Evolutionary conservation across 2,888 invertebrate species (phyloP).

Genomic region (Xestia ashworthii): DNA sequence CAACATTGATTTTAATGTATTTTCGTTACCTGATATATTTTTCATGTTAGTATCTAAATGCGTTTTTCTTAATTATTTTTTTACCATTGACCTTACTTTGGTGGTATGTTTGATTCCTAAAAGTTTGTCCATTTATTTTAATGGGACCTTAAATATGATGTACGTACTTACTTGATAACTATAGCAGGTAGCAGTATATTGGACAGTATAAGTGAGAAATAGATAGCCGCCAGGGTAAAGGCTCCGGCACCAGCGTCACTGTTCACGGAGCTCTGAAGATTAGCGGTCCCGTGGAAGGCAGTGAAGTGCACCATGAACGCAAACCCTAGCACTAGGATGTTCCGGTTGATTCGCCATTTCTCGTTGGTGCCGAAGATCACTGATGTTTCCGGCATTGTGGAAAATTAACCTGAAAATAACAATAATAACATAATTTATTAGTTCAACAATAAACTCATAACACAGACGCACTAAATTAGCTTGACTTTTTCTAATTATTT

Average conservation of each 20-base stretch:
- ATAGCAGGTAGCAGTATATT: conserved; percentile 97
- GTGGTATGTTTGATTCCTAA: too few species aligned
- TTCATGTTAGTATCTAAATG: too few species aligned
- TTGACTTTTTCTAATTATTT: neutral
- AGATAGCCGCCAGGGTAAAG: conserved; percentile 95
- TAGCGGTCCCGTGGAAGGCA: conserved; percentile 96
- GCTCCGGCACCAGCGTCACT: conserved; percentile 95
- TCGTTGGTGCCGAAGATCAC: conserved; percentile 91
- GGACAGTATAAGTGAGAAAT: conserved; percentile 96
- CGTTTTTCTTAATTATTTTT: too few species aligned
- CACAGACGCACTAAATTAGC: neutral
- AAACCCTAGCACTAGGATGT: conserved; percentile 95
- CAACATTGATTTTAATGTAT: too few species aligned
- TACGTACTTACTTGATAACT: conserved; percentile 95
- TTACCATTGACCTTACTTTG: too few species aligned
- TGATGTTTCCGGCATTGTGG: conserved; percentile 73
- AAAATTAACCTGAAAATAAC: conserved; percentile 33
- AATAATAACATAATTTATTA: neutral
- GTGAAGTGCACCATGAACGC: conserved; percentile 98
- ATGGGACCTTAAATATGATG: too few species aligned
- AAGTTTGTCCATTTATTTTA: too few species aligned
- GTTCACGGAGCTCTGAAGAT: conserved; percentile 96
- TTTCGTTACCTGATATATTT: too few species aligned
- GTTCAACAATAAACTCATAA: too few species aligned
- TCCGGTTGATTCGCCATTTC: conserved; percentile 95